Conservation (phyloP, 2,797 vertebrate species). For the Lepilemur ruficaudatus region DNA sequence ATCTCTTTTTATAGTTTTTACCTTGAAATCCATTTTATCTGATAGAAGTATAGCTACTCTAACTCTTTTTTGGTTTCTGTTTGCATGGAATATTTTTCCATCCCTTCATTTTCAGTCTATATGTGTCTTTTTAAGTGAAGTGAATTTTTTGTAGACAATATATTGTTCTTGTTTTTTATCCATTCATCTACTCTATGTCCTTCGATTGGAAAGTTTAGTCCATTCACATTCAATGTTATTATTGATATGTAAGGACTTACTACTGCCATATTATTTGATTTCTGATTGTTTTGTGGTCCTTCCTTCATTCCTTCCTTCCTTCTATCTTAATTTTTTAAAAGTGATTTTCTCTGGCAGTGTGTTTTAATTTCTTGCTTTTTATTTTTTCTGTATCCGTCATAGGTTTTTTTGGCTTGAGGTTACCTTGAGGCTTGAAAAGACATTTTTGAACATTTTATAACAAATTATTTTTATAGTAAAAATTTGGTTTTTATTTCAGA, state of each 20-base stretch:
- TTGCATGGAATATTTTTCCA: background rate
- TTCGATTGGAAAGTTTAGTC: background rate
- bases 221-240: background rate
- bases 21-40: background rate
- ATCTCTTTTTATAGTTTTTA: background rate
- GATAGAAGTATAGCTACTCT: background rate
- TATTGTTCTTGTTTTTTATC: background rate
- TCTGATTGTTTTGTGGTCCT: background rate
- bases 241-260: background rate
- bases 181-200: background rate
- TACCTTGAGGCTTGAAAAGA: background rate
- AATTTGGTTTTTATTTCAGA: no score
- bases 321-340: background rate
- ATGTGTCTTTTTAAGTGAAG: background rate
- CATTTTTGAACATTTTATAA: no score
- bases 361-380: background rate
- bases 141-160: background rate
- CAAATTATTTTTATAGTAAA: no score
- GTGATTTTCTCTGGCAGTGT: background rate
- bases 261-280: background rate
- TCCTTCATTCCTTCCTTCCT: background rate
- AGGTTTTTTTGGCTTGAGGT: background rate
- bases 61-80: background rate
- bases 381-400: background rate
- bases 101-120: background rate